A percentile compares a stretch with the other conserved stretches of the same genome.
Conservation (phyloP, 2,888 invertebrate species). For the Ormyrus labotus region DNA sequence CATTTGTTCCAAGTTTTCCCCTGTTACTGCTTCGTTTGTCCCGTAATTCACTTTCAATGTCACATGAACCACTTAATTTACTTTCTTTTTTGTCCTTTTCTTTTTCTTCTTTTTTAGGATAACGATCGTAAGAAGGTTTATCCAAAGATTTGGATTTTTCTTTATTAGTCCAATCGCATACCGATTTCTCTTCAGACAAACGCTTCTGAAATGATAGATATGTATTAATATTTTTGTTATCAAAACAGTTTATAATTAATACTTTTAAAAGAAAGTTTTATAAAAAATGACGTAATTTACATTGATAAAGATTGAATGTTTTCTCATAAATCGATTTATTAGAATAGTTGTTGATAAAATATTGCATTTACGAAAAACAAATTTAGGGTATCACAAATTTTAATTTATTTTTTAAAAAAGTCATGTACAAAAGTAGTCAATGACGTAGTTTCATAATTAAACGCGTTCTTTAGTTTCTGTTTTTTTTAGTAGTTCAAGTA, state of each 20-base stretch:
- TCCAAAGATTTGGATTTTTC: slow-evolving; percentile 73
- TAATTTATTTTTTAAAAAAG: too few species aligned
- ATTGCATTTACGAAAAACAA: too few species aligned
- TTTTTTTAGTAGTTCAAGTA: slow-evolving; percentile 23
- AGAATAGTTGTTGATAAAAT: too few species aligned
- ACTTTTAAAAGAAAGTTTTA: background rate
- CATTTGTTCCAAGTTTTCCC: slow-evolving; percentile 72
- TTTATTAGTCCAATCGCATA: slow-evolving; percentile 73
- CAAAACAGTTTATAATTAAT: slow-evolving; percentile 12
- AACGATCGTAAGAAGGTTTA: slow-evolving; percentile 67
- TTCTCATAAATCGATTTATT: too few species aligned
- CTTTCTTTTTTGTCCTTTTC: slow-evolving; percentile 70
- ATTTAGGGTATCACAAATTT: too few species aligned
- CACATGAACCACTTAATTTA: slow-evolving; percentile 62
- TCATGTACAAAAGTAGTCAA: too few species aligned
- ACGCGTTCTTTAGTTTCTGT: too few species aligned
- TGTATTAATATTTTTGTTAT: slow-evolving; percentile 47
- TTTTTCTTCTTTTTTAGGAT: slow-evolving; percentile 70
- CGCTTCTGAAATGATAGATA: slow-evolving; percentile 65
- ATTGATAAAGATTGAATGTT: too few species aligned
- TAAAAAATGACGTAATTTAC: background rate
- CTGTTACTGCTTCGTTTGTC: slow-evolving; percentile 64
- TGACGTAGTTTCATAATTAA: too few species aligned
- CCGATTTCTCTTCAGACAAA: slow-evolving; percentile 69
- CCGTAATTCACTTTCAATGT: slow-evolving; percentile 62